Base-by-base conservation (phyloP, 2,113 vertebrate species). In the Spea bombifrons region DNA sequence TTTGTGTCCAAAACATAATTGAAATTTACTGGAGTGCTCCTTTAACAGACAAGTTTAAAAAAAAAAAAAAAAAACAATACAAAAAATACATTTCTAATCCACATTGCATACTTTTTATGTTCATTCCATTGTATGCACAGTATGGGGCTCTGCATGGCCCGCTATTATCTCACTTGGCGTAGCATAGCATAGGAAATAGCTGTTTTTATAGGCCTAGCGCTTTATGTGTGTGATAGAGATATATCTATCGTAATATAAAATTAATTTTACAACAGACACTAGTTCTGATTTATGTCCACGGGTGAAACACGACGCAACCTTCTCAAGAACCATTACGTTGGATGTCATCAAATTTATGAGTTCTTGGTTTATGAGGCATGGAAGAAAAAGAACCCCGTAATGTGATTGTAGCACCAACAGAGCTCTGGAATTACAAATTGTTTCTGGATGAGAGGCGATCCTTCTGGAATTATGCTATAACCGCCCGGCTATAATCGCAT, bases 201-300 rank as follows among this genome's bases (percentile, higher is more conserved):
- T 30, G 30, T 30, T 30, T 30, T 30, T 30, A 30, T 30, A 30
- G 30, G 30, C 30, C 30, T 30, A 30, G 30, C 30, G 30, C 30
- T 30, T 30, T 30, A 30, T 30, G 30, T 30, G 30, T 30, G 30
- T 30, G 30, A 30, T 30, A 30, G 30, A 30, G 30, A 30, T 30
- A 30, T 30, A 30, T 30, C 30, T 15, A 49, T 52, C 5, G 57
- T 30, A 7, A 12, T 17, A 43, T 75, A 52, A 50, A 7, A 66
- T 48, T 8, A 4, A 5, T 47, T 66, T 16, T 50, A 43, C 57
- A 13, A 13, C 47, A 75, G 61, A 17, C 46, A 43, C 46, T 66
- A 45, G 17, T 66, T n/a, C 65, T 66, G 48, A 76, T 76, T 68
- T 68, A 76, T 69, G 52, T 44, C 64, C 49, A 57, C 55, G 55